These are phyloP conservation scores for Drosophila leontia DNA, from an alignment of 1,140 invertebrate species.

Conservation along the genomic window DNA sequence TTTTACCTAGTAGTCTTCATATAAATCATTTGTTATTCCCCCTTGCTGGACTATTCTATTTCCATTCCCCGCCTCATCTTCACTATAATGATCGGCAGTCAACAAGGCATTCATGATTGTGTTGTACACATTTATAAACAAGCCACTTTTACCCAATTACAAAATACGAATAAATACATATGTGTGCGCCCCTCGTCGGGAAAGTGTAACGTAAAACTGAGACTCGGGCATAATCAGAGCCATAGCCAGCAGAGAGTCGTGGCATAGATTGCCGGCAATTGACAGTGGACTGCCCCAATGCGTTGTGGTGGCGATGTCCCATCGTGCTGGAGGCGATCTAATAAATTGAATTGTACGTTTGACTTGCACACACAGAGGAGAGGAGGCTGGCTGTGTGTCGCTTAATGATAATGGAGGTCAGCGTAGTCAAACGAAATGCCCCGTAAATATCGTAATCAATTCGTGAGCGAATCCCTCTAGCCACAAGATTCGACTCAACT, in stretches of 20 bases:
- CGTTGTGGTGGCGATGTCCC: constrained; percentile 24
- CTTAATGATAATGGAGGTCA: constrained; percentile 84
- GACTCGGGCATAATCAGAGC: constrained; percentile 51
- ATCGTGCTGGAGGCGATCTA: constrained; percentile 74
- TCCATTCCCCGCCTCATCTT: background rate
- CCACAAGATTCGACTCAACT: constrained; percentile 31
- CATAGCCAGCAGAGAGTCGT: constrained; percentile 35
- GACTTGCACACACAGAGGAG: constrained; percentile 48
- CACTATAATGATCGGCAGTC: constrained; percentile 18
- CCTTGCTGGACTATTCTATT: background rate
- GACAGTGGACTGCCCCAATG: constrained; percentile 45
- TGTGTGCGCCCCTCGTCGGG: constrained; percentile 14
- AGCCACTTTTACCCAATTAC: constrained; percentile 72
- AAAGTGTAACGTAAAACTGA: constrained; percentile 32
- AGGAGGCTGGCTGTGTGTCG: constrained; percentile 15
- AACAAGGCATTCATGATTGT: constrained; percentile 39
- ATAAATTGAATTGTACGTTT: constrained; percentile 84
- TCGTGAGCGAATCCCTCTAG: constrained; percentile 37
- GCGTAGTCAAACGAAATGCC: constrained; percentile 77
- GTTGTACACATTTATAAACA: constrained; percentile 59
- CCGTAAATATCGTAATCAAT: constrained; percentile 81
- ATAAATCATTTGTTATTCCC: background rate
- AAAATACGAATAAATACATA: constrained; percentile 20
- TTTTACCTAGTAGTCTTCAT: background rate
- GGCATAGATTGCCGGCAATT: constrained; percentile 73